phyloP scores from a whole-genome alignment of 1,140 invertebrate genomes.

The Lysiphlebus fabarum region DNA sequence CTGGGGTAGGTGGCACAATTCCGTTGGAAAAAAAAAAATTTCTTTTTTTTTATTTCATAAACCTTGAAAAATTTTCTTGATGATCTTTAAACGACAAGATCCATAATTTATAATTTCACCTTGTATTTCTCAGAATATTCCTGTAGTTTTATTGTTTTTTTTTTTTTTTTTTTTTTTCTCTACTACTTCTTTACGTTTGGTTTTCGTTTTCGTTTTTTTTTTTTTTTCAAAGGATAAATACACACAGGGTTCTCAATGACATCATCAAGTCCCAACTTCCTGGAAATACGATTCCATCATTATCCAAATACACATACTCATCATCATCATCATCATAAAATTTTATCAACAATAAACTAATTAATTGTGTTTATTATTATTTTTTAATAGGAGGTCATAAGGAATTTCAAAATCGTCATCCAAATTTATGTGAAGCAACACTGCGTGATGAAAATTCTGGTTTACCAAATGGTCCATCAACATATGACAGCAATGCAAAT shows the following conservation, averaged over 20 bases:
- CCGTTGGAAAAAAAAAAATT: no score
- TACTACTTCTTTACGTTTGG: no score
- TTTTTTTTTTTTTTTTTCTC: neutral
- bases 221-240: no score
- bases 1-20: conserved; percentile 53
- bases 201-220: no score
- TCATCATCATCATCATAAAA: no score
- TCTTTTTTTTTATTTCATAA: conserved; percentile 5
- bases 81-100: neutral
- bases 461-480: conserved; percentile 23
- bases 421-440: conserved; percentile 64
- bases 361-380: conserved; percentile 23
- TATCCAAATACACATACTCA: neutral
- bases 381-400: conserved; percentile 67
- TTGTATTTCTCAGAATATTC: no score
- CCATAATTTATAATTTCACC: no score
- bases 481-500: conserved; percentile 41
- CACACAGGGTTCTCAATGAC: neutral
- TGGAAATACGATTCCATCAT: no score
- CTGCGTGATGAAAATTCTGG: conserved; percentile 41
- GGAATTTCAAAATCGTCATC: conserved; percentile 65
- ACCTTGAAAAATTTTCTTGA: neutral
- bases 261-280: no score
- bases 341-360: no score
- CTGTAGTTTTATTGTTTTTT: neutral